phyloP scores from a whole-genome alignment of 2,113 vertebrate genomes.

The Trochalopteron elliotii region DNA sequence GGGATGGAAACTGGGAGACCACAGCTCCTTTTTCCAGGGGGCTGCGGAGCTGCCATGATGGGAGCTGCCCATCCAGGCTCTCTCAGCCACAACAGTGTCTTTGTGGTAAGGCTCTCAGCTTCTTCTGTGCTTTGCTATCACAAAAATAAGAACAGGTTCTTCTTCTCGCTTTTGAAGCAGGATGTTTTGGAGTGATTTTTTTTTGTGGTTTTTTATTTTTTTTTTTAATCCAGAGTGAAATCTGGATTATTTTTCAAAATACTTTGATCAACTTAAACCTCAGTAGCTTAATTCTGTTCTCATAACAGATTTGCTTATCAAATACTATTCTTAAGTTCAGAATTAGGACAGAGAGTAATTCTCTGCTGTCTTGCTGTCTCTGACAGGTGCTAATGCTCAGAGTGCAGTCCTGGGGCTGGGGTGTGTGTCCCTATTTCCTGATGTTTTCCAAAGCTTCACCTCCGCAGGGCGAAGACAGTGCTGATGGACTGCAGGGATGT shows the following conservation, averaged over 20 bases:
- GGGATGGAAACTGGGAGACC: background rate
- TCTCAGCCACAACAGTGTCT: background rate
- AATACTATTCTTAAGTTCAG: background rate
- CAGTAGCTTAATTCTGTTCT: background rate
- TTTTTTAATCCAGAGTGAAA: background rate
- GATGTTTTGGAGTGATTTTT: background rate
- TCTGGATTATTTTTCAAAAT: slow-evolving; percentile 4
- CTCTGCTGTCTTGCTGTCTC: background rate
- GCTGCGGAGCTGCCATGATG: background rate
- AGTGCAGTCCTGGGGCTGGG: background rate
- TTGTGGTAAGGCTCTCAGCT: background rate
- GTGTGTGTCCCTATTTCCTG: background rate
- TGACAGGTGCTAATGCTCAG: background rate
- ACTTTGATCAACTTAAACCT: background rate
- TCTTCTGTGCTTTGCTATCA: background rate
- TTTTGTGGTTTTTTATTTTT: too few species aligned
- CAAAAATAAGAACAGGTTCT: background rate
- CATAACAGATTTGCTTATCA: background rate
- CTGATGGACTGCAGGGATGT: background rate
- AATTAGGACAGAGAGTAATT: background rate
- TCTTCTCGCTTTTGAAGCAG: background rate
- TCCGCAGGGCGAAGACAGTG: background rate
- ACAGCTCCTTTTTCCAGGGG: background rate
- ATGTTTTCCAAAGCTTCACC: background rate
- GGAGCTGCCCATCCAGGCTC: background rate